Conservation (phyloP, 2,797 vertebrate species). For the Melanotaenia nigrans region DNA sequence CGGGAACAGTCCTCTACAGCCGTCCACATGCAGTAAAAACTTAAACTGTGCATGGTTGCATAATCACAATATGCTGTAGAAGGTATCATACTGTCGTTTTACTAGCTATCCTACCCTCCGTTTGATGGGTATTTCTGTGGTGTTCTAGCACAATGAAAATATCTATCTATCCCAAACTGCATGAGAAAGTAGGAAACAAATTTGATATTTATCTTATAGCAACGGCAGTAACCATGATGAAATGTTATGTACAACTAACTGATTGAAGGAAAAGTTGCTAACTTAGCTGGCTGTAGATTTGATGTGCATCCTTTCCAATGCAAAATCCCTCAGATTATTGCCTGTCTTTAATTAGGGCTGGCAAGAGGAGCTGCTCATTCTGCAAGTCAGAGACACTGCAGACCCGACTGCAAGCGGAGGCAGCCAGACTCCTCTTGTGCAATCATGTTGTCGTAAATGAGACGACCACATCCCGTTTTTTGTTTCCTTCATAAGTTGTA, state of each 20-base stretch:
- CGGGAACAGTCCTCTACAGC: slow-evolving; percentile 19
- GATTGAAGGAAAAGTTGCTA: slow-evolving; percentile 21
- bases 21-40: slow-evolving; percentile 15
- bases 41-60: neutral
- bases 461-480: slow-evolving; percentile 21
- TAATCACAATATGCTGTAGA: neutral
- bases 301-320: slow-evolving; percentile 28
- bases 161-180: neutral
- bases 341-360: slow-evolving; percentile 22
- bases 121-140: neutral
- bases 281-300: slow-evolving; percentile 19
- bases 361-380: slow-evolving; percentile 15
- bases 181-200: slow-evolving; percentile 3
- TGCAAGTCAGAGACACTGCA: slow-evolving; percentile 17
- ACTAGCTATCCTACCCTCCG: no score
- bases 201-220: slow-evolving; percentile 8
- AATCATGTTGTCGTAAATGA: slow-evolving; percentile 37
- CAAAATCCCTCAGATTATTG: slow-evolving; percentile 37
- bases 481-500: slow-evolving; percentile 9
- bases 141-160: neutral
- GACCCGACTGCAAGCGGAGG: slow-evolving; percentile 3
- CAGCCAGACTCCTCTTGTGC: slow-evolving; percentile 26
- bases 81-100: no score
- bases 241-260: neutral
- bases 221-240: neutral